Base-by-base conservation (phyloP, 2,888 invertebrate species). In the Cynaeus angustus region DNA sequence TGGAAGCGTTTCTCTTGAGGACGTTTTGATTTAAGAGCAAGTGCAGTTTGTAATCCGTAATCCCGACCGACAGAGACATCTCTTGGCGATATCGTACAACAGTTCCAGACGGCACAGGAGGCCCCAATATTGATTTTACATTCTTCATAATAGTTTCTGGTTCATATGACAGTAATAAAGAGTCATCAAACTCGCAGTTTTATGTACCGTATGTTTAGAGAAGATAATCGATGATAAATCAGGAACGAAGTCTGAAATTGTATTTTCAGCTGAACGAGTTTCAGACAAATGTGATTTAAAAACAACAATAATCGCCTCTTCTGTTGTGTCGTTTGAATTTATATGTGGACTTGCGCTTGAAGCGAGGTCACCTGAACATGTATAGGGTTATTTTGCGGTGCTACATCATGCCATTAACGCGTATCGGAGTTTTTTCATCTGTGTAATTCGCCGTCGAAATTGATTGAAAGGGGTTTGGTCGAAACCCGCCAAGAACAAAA, bases 101-200 rank as follows among this genome's bases (percentile, higher is more conserved):
- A 13, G 30, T 30, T 46, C 59, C 41, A 58, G 38, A 16, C 52
- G 13, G 14, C 30, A 52, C 30, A 52, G 43, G 30, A 50, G 50
- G 33, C 28, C 48, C 61, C 14, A 33, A 45, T 64, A 64, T 64
- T 64, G 64, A 64, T 64, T 64, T 64, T 64, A 64, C 64, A 64
- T 64, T 64, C 53, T 64, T 64, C 64, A 64, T 64, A 64, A 64
- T 64, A 64, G 64, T 53, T 64, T 64, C 53, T 64, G 64, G 64
- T 64, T 64, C 52, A 41, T 53, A 64, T 64, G 64, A 64, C 64
- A 64, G 41, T 53, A 53, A 64, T 64, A 53, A 64, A 64, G 64
- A 64, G 53, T 64, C 52, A 52, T 64, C 64, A 59, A 59, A 48
- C 50, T 59, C 50, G 37, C 62, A 46, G 62, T 37, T 62, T 62